Evolutionary conservation across 2,888 invertebrate species (phyloP), one percentile per base, ranked within the genome.

Genomic region (Gastracanthus pulcherrimus): DNA sequence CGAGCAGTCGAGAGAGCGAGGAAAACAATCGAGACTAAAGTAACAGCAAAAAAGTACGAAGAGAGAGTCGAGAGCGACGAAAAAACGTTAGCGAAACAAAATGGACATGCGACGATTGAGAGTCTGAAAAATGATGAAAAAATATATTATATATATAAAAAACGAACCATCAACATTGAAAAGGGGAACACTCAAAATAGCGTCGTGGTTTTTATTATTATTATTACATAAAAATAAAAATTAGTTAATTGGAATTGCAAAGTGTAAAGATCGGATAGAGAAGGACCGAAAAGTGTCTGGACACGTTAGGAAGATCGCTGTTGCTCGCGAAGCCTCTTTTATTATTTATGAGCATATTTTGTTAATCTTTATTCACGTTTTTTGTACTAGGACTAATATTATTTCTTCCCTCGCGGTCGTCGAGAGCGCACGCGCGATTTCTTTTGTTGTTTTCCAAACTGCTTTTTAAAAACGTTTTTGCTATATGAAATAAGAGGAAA

Each of bases 311-410:
- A 81, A 81, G 81, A 83, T 83, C 83, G 81, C 81, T 83, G 83
- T 83, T 83, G 88, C 89, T 90, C 87, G 89, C 88, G 87, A 89
- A 87, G 88, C 86, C 86, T 89, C 87, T 88, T 89, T 80, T 77
- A 82, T 83, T 76, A 89, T 90, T 89, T 88, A 90, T 89, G 87
- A 90, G 87, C 88, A 89, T 89, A 89, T 89, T 90, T 90, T 90
- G 89, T 90, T 91, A 89, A 88, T 89, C 89, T 89, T 90, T 89
- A 90, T 89, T 90, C 89, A 89, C 86, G 88, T 90, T 90, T 88
- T 87, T 86, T 83, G 72, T 82, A 86, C 86, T 87, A 87, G 87
- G 87, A 88, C 86, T 87, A 87, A 88, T 87, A 85, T 86, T 88
- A 86, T 87, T 86, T 87, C 83, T 84, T 87, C 86, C 84, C 72